Evolutionary conservation across 2,888 invertebrate genomes (phyloP), one percentile per base, ranked within the genome.

Genomic region (Argyra leucocephala): DNA sequence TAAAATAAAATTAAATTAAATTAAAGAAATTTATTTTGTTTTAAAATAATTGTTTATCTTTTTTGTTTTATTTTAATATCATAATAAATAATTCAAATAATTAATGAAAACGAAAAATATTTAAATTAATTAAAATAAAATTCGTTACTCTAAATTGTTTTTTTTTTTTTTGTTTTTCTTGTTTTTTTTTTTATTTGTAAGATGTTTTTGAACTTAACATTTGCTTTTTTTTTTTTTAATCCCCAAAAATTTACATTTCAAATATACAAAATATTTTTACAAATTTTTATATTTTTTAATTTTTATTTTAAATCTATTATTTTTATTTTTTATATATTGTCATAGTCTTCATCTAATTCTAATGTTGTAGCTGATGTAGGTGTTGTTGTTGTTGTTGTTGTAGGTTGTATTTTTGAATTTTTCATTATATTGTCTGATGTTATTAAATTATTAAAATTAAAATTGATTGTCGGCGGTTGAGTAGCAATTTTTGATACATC

Each of bases 341-440:
- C 79, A 73, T 80, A 80, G 72, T 80, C 79, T 74, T 80, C 79
- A 68, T 80, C 79, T 72, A 80, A 74, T 70, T 79, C 79, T 66
- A 78, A 72, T 69, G 69, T 70, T 67, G 67, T 69, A 67, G 72
- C 68, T 37, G 69, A 63, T 67, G 71, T 62, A 67, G 69, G 66
- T 15, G 62, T 48, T 48, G 18, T 5, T 57, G 67, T 57, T 65
- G 21, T 61, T 18, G 62, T 48, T 60, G 61, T 31, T 64, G n/a
- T 24, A n/a, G n/a, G n/a, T n/a, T n/a, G n/a, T 26, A 60, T 21
- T 64, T 69, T 69, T 72, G 66, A 70, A 66, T 64, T 71, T 63
- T 57, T 70, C 66, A 57, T 68, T 66, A 62, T 69, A 64, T 69
- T 69, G 69, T 58, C 69, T 65, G 66, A 70, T 70, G 69, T 70